Evolutionary conservation across 2,113 vertebrate species (phyloP).

Genomic region (Conger conger): DNA sequence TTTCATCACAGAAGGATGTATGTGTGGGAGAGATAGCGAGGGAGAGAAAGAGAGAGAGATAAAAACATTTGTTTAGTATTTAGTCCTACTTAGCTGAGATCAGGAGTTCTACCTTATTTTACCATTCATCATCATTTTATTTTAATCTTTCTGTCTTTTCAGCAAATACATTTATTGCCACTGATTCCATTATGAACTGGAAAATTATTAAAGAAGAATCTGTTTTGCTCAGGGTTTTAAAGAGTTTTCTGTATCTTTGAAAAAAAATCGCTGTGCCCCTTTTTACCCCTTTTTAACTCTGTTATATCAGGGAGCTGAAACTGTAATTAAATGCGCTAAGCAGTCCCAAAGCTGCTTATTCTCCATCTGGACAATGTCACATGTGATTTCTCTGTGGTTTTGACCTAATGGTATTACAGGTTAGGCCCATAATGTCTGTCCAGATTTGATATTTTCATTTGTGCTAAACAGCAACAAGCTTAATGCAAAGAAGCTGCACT

Average conservation of each 20-base stretch:
- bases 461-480: conserved; percentile 8
- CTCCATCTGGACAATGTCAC: conserved; percentile 14
- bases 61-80: neutral
- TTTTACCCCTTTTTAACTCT: conserved; percentile 11
- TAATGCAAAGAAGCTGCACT: neutral
- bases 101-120: neutral
- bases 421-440: neutral
- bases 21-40: neutral
- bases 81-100: neutral
- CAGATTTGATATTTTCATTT: neutral
- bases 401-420: conserved; percentile 11
- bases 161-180: neutral
- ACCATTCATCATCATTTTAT: neutral
- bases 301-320: neutral
- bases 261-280: neutral
- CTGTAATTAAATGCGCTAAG: conserved; percentile 10
- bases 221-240: neutral
- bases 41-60: neutral
- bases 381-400: neutral
- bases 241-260: neutral
- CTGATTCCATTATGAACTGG: neutral
- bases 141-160: neutral
- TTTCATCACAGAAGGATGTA: neutral
- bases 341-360: conserved; percentile 11
- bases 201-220: neutral